phyloP scores from a whole-genome alignment of 1,140 invertebrate genomes.

The Limonius californicus region DNA sequence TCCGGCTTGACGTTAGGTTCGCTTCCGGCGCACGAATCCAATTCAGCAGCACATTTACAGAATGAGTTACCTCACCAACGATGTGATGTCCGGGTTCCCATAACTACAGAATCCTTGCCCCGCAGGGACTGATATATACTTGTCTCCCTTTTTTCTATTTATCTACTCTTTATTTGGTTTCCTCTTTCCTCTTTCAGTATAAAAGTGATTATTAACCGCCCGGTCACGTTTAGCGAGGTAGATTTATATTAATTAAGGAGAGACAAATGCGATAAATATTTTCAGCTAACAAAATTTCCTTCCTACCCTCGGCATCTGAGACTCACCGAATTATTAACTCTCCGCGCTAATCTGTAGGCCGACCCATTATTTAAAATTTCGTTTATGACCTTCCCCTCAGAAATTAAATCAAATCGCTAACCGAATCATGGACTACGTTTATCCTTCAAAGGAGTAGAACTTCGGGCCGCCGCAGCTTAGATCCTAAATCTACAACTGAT shows the following conservation, averaged over 20 bases:
- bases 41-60: conserved; percentile 8
- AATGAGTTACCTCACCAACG: conserved; percentile 9
- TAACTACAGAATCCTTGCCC: conserved; percentile 3
- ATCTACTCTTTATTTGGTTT: background rate
- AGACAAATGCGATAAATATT: background rate
- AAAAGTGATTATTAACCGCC: conserved; percentile 3
- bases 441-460: conserved; percentile 2
- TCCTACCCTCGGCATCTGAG: too few relatives aligned
- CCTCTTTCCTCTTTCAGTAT: background rate
- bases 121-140: background rate
- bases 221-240: background rate
- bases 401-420: conserved; percentile 5
- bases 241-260: conserved; percentile 4
- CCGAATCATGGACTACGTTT: background rate
- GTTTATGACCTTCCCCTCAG: background rate
- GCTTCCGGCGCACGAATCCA: conserved; percentile 22
- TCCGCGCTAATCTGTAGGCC: too few relatives aligned
- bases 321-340: too few relatives aligned
- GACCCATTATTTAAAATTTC: too few relatives aligned
- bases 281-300: too few relatives aligned
- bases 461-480: background rate
- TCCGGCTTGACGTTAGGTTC: conserved; percentile 27
- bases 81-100: conserved; percentile 11
- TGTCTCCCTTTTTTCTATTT: background rate
- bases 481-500: background rate